Base-by-base conservation (phyloP, 1,140 invertebrate species). In the Ceratitis capitata region DNA sequence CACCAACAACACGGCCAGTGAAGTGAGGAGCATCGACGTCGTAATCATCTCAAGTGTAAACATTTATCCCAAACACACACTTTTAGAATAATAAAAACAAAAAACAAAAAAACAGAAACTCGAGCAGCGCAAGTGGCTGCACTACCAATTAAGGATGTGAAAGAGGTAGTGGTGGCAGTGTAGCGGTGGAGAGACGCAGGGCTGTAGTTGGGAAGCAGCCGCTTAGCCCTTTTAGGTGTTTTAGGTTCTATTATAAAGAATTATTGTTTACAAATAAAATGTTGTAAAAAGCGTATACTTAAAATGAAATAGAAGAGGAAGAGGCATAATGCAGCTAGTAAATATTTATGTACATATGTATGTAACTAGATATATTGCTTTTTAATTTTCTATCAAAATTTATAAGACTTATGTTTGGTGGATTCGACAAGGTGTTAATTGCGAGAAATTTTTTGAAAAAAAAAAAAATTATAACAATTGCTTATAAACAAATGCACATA, bases 251-350 rank as follows among this genome's bases (percentile, higher is more conserved):
- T 19, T 14, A 78, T 78, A 78, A 78, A 78, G 45, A 78, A 78
- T 78, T 78, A 78, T 78, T 78, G 69, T 78, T 78, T 78, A 78
- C n/a, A 78, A 78, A 78, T 78, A 45, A 23, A 78, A 78, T 45
- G 69, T 45, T 45, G 35, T 78, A 78, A 45, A 42, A n/a, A 78
- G n/a, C 35, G 69, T n/a, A 2, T 19, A 26, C 39, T 45, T 42
- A 23, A 78, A 78, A 19, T 16, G 19, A 45, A 26, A 78, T n/a
- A 19, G 69, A 1, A 12, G 2, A 78, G 39, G n/a, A 53, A 53
- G 16, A 5, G 51, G 14, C 4, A 19, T 19, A 14, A 53, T 19
- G 51, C n/a, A n/a, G n/a, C n/a, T n/a, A n/a, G n/a, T n/a, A n/a
- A n/a, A n/a, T n/a, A n/a, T 14, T 56, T 14, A 47, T 47, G 19